A percentile compares a stretch with the other conserved stretches of the same genome.
Evolutionary conservation across 2,888 invertebrate species (phyloP).

Genomic region (Callyntrura guangdongensis): DNA sequence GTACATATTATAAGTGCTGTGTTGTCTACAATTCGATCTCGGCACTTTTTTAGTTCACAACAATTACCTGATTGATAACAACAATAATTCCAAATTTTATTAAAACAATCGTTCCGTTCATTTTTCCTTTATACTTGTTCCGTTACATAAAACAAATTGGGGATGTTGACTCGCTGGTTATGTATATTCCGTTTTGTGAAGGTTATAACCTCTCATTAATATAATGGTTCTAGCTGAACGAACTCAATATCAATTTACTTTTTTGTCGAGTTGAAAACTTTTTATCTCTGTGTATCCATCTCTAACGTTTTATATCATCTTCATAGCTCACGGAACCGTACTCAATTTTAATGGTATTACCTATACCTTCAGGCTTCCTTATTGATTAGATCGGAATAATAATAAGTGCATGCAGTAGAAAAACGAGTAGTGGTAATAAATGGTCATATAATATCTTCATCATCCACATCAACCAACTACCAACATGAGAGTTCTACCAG

Average conservation of each 20-base stretch:
- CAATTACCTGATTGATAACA: background rate
- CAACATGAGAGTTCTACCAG: background rate
- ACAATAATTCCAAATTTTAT: background rate
- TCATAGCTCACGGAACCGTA: constrained; percentile 56
- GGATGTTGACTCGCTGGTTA: background rate
- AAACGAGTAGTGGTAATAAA: constrained; percentile 32
- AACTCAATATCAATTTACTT: constrained; percentile 54
- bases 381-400: constrained; percentile 54
- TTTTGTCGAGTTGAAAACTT: constrained; percentile 7
- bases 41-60: background rate
- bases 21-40: background rate
- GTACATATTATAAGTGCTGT: background rate
- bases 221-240: constrained; percentile 17
- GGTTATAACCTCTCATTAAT: constrained; percentile 48
- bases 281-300: background rate
- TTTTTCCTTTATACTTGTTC: too few species aligned
- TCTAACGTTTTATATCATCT: background rate
- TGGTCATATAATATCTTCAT: constrained; percentile 1
- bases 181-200: too few species aligned
- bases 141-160: constrained; percentile 49
- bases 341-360: constrained; percentile 28
- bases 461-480: background rate
- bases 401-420: background rate
- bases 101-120: background rate
- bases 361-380: constrained; percentile 33